Conservation (phyloP, 2,888 invertebrate genomes). For the Rhynchonema sp. region DNA sequence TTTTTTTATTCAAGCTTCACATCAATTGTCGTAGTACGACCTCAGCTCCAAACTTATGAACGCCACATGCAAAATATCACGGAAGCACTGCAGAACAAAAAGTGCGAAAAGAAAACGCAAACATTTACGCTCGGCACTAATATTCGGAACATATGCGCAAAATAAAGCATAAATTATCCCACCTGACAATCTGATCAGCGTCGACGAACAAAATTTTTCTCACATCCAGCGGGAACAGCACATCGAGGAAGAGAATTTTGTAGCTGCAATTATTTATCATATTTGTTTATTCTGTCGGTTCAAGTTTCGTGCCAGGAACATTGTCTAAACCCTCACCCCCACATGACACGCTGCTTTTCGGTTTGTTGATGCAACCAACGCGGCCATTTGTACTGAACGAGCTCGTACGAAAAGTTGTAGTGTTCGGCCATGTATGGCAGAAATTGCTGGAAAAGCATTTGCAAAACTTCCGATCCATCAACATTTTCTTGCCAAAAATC, state of each 20-base stretch:
- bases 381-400: constrained; percentile 99
- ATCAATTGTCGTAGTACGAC: no score
- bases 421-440: constrained; percentile 83
- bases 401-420: constrained; percentile 86
- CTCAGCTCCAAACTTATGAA: background rate
- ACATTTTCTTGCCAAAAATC: no score
- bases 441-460: constrained; percentile 50
- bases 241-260: constrained; percentile 94
- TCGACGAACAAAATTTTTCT: constrained; percentile 98
- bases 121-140: no score
- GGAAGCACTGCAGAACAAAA: no score
- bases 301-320: background rate
- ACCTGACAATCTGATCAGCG: constrained; percentile 78
- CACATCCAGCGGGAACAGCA: constrained; percentile 86
- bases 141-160: no score
- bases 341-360: constrained; percentile 93
- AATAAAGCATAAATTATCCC: no score
- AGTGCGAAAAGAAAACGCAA: no score
- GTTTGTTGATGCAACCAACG: constrained; percentile 94
- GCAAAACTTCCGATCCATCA: no score
- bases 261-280: constrained; percentile 40
- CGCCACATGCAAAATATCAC: background rate
- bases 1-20: no score
- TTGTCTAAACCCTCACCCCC: constrained; percentile 47
- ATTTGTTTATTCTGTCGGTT: background rate